These are phyloP conservation scores for Dasysyrphus albostriatus DNA, from an alignment of 2,888 invertebrate species.

Conservation along the genomic window DNA sequence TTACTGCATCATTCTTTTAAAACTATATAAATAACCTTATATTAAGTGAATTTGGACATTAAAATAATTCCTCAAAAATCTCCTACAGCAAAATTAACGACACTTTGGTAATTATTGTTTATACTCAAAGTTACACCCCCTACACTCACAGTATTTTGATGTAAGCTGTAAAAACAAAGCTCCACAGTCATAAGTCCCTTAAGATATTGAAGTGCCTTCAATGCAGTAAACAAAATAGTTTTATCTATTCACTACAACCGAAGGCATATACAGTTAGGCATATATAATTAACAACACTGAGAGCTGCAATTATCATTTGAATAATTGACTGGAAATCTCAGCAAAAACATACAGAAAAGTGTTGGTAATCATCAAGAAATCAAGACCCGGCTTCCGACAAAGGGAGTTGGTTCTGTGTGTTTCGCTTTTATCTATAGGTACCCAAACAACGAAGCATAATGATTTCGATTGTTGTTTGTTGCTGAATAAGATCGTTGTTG, in stretches of 20 bases:
- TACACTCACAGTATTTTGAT: slow-evolving; percentile 2
- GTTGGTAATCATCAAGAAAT: slow-evolving; percentile 44
- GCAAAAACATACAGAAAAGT: not conserved
- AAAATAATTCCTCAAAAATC: not conserved
- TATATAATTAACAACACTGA: slow-evolving; percentile 36
- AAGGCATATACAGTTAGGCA: not conserved
- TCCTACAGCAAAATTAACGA: slow-evolving; percentile 65
- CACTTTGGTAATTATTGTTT: slow-evolving; percentile 50
- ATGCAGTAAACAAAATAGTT: slow-evolving; percentile 45
- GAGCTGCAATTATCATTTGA: slow-evolving; percentile 51
- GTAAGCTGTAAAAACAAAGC: not conserved
- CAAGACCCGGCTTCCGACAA: slow-evolving; percentile 48
- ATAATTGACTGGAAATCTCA: slow-evolving; percentile 36
- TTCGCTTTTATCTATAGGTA: not conserved
- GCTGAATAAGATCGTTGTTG: not conserved
- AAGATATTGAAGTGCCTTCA: slow-evolving; percentile 14
- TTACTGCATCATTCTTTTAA: slow-evolving; percentile 2
- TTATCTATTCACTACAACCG: slow-evolving; percentile 1
- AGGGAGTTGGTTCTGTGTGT: not conserved
- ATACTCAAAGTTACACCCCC: slow-evolving; percentile 14
- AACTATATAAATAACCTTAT: not conserved
- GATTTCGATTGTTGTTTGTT: slow-evolving; percentile 21
- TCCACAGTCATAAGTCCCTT: slow-evolving; percentile 12
- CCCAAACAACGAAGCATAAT: slow-evolving; percentile 15
- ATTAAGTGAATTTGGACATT: not conserved